phyloP scores from a whole-genome alignment of 2,797 vertebrate species.

The Argentina silus region DNA sequence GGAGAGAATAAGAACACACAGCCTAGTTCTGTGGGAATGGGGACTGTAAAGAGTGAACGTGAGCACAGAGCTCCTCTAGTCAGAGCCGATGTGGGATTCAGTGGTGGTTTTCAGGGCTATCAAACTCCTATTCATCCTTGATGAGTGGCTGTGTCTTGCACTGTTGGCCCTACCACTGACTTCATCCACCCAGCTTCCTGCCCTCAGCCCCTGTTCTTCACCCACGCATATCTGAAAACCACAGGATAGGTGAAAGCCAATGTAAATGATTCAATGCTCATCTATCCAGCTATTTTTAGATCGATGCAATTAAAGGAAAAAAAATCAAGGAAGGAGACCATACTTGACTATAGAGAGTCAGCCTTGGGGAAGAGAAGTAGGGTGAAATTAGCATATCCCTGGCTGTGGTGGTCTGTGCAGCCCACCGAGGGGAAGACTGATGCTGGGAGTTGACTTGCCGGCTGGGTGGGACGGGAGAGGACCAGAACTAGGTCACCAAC shows the following conservation, averaged over 20 bases:
- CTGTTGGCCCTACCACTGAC: neutral
- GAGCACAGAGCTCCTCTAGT: neutral
- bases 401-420: neutral
- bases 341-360: neutral
- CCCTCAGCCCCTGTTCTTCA: neutral
- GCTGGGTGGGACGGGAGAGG: neutral
- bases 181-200: neutral
- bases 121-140: neutral
- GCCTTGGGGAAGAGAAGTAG: neutral
- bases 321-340: neutral
- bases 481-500: neutral
- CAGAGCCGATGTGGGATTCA: neutral
- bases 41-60: neutral
- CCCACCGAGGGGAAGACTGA: neutral
- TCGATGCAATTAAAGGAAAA: neutral
- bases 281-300: neutral
- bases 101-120: neutral
- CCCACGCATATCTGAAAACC: neutral
- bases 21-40: neutral
- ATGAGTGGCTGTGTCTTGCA: neutral
- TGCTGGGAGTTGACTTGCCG: neutral
- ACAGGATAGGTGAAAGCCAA: neutral
- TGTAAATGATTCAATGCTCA: neutral
- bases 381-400: neutral
- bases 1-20: neutral